phyloP scores from a whole-genome alignment of 1,140 invertebrate species.

The Drosophila serrata region DNA sequence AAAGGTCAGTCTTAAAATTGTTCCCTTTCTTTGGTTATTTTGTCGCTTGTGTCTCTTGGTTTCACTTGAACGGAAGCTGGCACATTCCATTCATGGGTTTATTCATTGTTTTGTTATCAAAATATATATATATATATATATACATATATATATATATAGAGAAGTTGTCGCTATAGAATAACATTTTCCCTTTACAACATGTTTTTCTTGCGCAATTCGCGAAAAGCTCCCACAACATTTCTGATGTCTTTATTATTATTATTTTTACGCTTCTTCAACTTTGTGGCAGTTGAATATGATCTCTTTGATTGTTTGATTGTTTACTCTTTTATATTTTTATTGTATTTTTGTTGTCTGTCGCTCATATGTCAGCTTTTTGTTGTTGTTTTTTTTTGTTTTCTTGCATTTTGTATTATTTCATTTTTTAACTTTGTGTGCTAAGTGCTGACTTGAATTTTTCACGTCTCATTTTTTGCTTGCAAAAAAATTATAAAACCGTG shows the following conservation, averaged over 20 bases:
- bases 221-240: neutral
- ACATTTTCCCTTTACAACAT: constrained; percentile 21
- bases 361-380: constrained; percentile 29
- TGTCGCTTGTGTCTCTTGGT: neutral
- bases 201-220: constrained; percentile 5
- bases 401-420: constrained; percentile 22
- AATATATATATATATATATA: constrained; percentile 14
- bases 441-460: constrained; percentile 19
- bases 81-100: constrained; percentile 5
- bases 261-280: constrained; percentile 24
- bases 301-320: constrained; percentile 26
- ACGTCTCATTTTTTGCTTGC: constrained; percentile 7
- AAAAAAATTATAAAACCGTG: constrained; percentile 11
- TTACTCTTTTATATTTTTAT: constrained; percentile 17
- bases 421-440: constrained; percentile 15
- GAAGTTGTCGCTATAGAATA: neutral
- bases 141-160: constrained; percentile 3
- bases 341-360: constrained; percentile 20
- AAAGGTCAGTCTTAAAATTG: constrained; percentile 23
- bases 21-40: constrained; percentile 7
- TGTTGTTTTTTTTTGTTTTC: constrained; percentile 13
- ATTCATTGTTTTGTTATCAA: constrained; percentile 19
- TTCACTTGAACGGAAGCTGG: constrained; percentile 7
- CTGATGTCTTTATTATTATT: constrained; percentile 30
- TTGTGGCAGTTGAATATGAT: constrained; percentile 35